Conservation (phyloP, 2,113 vertebrate genomes). For the Phalacrocorax aristotelis region DNA sequence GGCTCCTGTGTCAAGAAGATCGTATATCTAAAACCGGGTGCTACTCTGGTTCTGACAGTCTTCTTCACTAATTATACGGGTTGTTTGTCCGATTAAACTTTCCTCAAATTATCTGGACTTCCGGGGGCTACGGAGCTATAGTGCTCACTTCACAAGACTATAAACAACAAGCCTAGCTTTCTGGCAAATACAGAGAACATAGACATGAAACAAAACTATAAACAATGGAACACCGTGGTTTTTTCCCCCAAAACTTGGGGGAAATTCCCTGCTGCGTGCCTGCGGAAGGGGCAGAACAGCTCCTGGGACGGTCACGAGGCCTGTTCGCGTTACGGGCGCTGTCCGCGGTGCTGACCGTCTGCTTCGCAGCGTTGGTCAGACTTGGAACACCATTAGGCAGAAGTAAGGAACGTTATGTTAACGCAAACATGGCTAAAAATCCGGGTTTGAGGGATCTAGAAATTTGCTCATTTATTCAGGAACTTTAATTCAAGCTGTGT, state of each 20-base stretch:
- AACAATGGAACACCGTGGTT: not conserved
- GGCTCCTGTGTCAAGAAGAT: not conserved
- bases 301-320: not conserved
- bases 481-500: not conserved
- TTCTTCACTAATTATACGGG: not conserved
- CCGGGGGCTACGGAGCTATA: not conserved
- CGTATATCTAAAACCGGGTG: not conserved
- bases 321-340: not conserved
- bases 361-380: fast-evolving
- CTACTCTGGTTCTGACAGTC: not conserved
- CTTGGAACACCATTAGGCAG: not conserved
- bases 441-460: not conserved
- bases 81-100: not conserved
- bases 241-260: not conserved
- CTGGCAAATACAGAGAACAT: not conserved
- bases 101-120: not conserved
- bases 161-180: not conserved
- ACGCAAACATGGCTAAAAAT: not conserved
- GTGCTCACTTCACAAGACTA: fast-evolving
- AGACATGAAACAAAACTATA: not conserved
- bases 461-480: too few species aligned
- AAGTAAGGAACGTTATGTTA: too few species aligned
- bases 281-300: not conserved
- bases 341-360: conserved; percentile 76
- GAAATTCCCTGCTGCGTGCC: fast-evolving